Evolutionary conservation across 2,888 invertebrate genomes (phyloP), one percentile per base, ranked within the genome.

Genomic region (Globia sparganii): DNA sequence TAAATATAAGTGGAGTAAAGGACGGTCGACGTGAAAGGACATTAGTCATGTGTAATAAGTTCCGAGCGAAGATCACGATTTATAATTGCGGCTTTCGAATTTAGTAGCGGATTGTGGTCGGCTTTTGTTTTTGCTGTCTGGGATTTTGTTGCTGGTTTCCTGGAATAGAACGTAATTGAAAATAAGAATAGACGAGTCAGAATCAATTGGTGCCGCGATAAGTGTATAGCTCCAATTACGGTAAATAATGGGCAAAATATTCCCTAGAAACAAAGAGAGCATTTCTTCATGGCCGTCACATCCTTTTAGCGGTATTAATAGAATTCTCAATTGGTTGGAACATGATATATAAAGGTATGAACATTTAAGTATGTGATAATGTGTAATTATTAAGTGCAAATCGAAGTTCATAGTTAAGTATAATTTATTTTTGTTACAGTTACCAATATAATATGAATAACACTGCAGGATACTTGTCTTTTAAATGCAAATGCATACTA

Each of bases 41-140:
- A 93, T 93, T 90, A 88, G 89, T 93, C 93, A 92, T 88, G 71
- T 78, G 86, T 90, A 92, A 92, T 90, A 90, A 92, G 90, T 91
- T 89, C 87, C 88, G 88, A 91, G 87, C 90, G 85, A 82, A 80
- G 76, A 86, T 88, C 72, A 87, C 86, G 70, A 91, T 91, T 90
- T 88, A 90, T 91, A 89, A 89, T 85, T 85, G 83, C 71, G 75
- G 74, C 77, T 81, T 80, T 82, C 66, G 75, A 80, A 85, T 88
- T 88, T 86, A 86, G 85, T 84, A 85, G 68, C 71, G 70, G 77
- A 72, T 84, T 70, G 74, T 73, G 72, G 69, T 72, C 46, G 72
- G 71, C 73, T 76, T 77, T 84, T 83, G 72, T 74, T 79, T 83
- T 78, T 82, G 25, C 61, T 68, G 78, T 80, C 58, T 84, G 62